phyloP scores from a whole-genome alignment of 2,888 invertebrate genomes.

The Luffia ferchaultella region DNA sequence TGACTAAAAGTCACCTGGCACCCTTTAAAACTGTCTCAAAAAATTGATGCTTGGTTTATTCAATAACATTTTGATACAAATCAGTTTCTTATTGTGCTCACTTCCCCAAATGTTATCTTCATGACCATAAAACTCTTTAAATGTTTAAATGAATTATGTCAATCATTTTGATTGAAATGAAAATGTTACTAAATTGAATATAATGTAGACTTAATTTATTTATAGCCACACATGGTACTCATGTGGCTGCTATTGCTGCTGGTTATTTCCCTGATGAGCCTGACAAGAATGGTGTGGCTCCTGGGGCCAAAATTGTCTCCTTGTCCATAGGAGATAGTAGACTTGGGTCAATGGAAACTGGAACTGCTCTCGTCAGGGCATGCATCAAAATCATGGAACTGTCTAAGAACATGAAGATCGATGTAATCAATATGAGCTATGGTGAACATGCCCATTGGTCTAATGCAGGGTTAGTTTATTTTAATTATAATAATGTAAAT shows the following conservation, averaged over 20 bases:
- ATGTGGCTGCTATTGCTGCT: slow-evolving; percentile 96
- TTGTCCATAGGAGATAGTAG: slow-evolving; percentile 94
- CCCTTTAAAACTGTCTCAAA: too few species aligned
- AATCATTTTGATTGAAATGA: too few species aligned
- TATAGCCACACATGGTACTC: slow-evolving; percentile 94
- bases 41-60: too few species aligned
- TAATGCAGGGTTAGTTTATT: slow-evolving; percentile 76
- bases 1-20: too few species aligned
- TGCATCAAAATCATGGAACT: slow-evolving; percentile 88
- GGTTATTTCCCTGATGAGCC: slow-evolving; percentile 88
- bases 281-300: slow-evolving; percentile 93
- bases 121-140: too few species aligned
- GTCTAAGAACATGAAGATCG: slow-evolving; percentile 68
- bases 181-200: too few species aligned
- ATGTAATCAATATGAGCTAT: slow-evolving; percentile 98
- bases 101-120: too few species aligned
- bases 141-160: too few species aligned
- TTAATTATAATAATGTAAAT: background rate
- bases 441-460: slow-evolving; percentile 96
- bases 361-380: slow-evolving; percentile 89
- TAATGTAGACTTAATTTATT: too few species aligned
- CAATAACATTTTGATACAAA: too few species aligned
- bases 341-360: slow-evolving; percentile 95
- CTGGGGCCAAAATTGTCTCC: slow-evolving; percentile 94
- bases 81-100: too few species aligned